These are phyloP conservation scores for Diplodus sargus DNA, from an alignment of 2,797 vertebrate genomes.

Conservation along the genomic window DNA sequence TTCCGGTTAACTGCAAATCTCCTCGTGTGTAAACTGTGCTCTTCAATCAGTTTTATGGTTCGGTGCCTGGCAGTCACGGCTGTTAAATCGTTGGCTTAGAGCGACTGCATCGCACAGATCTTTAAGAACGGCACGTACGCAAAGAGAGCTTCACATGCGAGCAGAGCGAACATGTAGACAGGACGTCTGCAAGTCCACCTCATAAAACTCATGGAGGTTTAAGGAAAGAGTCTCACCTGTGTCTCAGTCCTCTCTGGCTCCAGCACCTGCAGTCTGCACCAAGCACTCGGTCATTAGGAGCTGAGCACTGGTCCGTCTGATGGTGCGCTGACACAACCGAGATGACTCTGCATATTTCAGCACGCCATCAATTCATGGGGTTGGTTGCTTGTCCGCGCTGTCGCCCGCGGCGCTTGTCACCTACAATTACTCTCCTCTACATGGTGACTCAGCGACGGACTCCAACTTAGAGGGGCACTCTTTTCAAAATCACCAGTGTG, in stretches of 20 bases:
- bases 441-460: slow-evolving; percentile 70
- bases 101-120: slow-evolving; percentile 39
- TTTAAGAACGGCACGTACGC: slow-evolving; percentile 46
- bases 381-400: slow-evolving; percentile 66
- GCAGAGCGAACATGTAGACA: background rate
- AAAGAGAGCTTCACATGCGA: slow-evolving; percentile 42
- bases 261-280: slow-evolving; percentile 48
- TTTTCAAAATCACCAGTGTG: slow-evolving; percentile 60
- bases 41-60: slow-evolving; percentile 63
- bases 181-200: background rate
- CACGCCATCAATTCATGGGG: slow-evolving; percentile 65
- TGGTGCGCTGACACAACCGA: slow-evolving; percentile 69
- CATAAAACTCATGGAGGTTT: slow-evolving; percentile 7
- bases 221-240: slow-evolving; percentile 45
- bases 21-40: slow-evolving; percentile 58
- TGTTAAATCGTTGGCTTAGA: slow-evolving; percentile 64
- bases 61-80: slow-evolving; percentile 38
- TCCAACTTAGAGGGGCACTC: slow-evolving; percentile 61
- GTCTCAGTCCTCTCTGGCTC: slow-evolving; percentile 30
- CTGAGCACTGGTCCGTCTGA: slow-evolving; percentile 54
- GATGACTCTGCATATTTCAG: slow-evolving; percentile 76
- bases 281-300: slow-evolving; percentile 60
- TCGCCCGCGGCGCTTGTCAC: slow-evolving; percentile 71
- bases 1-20: slow-evolving; percentile 65
- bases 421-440: slow-evolving; percentile 69